Evolutionary conservation across 2,888 invertebrate genomes (phyloP).

Genomic region (Lepidochrysops patricia): DNA sequence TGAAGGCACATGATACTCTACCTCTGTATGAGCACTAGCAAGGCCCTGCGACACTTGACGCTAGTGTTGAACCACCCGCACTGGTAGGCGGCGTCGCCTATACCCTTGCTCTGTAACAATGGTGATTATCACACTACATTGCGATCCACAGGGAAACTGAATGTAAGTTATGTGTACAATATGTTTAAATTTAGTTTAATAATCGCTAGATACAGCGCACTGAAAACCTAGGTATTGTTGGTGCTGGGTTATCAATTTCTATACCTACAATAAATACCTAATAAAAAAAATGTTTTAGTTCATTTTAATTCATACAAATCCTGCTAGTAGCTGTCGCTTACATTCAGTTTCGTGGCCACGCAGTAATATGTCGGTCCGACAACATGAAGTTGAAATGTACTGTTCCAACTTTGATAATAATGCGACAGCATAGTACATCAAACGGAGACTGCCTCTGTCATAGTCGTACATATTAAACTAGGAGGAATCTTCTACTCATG

Average conservation of each 20-base stretch:
- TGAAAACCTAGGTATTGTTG: too few relatives aligned
- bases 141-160: background rate
- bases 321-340: too few relatives aligned
- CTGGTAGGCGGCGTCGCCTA: conserved; percentile 51
- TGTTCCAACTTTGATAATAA: background rate
- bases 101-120: conserved; percentile 42
- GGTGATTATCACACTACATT: background rate
- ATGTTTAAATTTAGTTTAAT: background rate
- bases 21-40: conserved; percentile 50
- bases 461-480: background rate
- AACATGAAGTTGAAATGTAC: background rate
- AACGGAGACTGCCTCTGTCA: background rate
- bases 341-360: background rate
- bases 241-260: too few relatives aligned
- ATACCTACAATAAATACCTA: too few relatives aligned
- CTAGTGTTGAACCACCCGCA: conserved; percentile 49
- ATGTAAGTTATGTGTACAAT: background rate
- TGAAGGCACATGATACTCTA: conserved; percentile 23
- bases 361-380: background rate
- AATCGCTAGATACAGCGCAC: too few relatives aligned
- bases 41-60: conserved; percentile 39
- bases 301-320: background rate
- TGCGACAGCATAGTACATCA: background rate
- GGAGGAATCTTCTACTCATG: too few relatives aligned
- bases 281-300: too few relatives aligned